Base-by-base conservation (phyloP, 2,888 invertebrate genomes). In the Noctua comes region DNA sequence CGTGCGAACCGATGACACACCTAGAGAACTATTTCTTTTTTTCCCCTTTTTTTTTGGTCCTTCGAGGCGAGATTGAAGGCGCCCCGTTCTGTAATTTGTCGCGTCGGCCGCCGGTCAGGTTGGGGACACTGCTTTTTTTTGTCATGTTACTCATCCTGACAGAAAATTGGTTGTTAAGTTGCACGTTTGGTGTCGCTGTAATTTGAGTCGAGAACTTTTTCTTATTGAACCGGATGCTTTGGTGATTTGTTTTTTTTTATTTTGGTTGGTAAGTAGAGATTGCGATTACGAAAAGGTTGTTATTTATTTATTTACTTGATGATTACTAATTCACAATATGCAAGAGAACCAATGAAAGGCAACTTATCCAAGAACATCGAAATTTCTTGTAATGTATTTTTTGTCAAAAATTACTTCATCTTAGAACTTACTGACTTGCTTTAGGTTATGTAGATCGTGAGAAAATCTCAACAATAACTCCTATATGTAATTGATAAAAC, bases 41-140 rank as follows among this genome's bases (percentile, higher is more conserved):
- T n/a, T 1, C 31, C 68, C 72, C 31, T 31, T 68, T 68, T 89
- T 89, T 89, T 89, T 89, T 88, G 90, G 83, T 89, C 88, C 88
- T 88, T 86, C 68, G 89, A 91, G 91, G 92, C 91, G 93, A 93
- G 93, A 94, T 93, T 92, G 90, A 83, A 92, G 93, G 94, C 95
- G 94, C 94, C 94, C 91, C 88, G 89, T 87, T 87, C 91, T 93
- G 91, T 95, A 95, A 96, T 96, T 96, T 95, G 95, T 95, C 93
- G 92, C 91, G 91, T 88, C 90, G 90, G 84, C 91, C 91, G 90
- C 88, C 92, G 91, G 90, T 90, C 89, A 86, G 84, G 76, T 78
- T 78, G 88, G 91, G 87, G 89, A 88, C 86, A 86, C 80, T 68
- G 76, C 6, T 86, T 91, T 92, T 92, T 89, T 91, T 91, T 90